phyloP scores from a whole-genome alignment of 1,140 invertebrate species.

The Apis cerana region DNA sequence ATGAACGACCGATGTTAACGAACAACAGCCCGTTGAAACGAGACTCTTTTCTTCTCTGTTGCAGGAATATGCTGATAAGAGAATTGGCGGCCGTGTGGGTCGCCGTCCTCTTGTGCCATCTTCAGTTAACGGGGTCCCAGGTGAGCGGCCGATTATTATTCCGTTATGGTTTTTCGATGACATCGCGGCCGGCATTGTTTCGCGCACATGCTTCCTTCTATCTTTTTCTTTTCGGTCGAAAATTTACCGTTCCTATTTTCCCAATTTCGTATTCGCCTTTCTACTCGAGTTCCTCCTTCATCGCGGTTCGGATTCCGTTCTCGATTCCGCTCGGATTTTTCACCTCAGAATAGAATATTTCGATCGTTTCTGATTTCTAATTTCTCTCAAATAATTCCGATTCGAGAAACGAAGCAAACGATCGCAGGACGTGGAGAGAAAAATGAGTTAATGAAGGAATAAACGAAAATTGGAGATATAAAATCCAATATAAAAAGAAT shows the following conservation, averaged over 20 bases:
- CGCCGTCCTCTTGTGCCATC: slow-evolving; percentile 81
- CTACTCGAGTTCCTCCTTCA: too few species aligned
- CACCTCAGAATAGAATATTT: too few species aligned
- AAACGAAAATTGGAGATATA: too few species aligned
- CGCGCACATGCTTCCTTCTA: background rate
- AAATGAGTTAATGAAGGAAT: too few species aligned
- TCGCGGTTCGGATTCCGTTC: too few species aligned
- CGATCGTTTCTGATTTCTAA: too few species aligned
- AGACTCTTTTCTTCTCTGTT: slow-evolving; percentile 69
- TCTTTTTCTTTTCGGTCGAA: background rate
- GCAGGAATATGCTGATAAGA: slow-evolving; percentile 83
- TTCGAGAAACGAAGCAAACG: too few species aligned
- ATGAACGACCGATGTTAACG: background rate
- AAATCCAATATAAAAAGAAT: too few species aligned
- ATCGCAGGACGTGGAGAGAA: too few species aligned
- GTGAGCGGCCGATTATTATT: slow-evolving; percentile 69
- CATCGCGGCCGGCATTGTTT: slow-evolving; percentile 5
- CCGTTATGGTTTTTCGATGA: slow-evolving; percentile 11
- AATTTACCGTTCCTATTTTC: background rate
- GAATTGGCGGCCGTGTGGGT: slow-evolving; percentile 81
- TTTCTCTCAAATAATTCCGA: too few species aligned
- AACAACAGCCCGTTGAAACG: background rate
- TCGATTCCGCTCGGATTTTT: too few species aligned
- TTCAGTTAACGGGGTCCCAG: slow-evolving; percentile 80
- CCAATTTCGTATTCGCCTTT: too few species aligned